Base-by-base conservation (phyloP, 2,113 vertebrate species). In the Nesogale talazaci region DNA sequence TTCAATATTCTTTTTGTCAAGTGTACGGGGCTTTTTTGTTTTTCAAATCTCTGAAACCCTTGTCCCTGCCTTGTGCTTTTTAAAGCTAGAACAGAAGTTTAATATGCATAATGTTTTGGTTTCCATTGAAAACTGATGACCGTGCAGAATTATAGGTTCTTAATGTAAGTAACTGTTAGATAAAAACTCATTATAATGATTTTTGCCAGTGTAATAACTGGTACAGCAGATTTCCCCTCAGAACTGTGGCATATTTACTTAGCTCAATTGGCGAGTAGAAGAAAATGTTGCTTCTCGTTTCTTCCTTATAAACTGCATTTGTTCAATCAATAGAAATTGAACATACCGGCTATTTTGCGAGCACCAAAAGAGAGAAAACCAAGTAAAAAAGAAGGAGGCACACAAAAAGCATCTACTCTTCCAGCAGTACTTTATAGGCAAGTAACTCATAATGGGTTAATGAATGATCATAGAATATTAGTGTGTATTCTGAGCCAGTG, bases 331-430 rank as follows among this genome's bases (percentile, higher is more conserved):
- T 97, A 99, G 99, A 99, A 99, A 98, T 97, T 99, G 94, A 99
- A 99, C 88, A 98, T 98, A 90, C 99, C 99, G 22, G 98, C 98
- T 86, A 98, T 99, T 97, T 97, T 99, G 94, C 99, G 99, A 96
- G 98, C 99, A 89, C 99, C 99, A 6, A 99, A 99, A 97, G 99
- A 99, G 92, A 98, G 99, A 97, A 99, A 99, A 93, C 99, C 99
- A 83, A 99, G 98, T 98, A 99, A 99, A 98, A 99, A 99, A 95
- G 99, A 99, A 97, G 99, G 99, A 96, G 99, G 99, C 93, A 86
- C 98, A 23, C 99, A 99, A 80, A 99, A 99, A 96, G 97, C 99
- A 2, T 98, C 98, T 91, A 95, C 95, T 20, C 98, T 99, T 93
- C 99, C 99, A 0, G 98, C 99, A 0, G 98, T 99, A 38, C 99